Base-by-base conservation (phyloP, 2,888 invertebrate genomes). In the Orthosia gothica region DNA sequence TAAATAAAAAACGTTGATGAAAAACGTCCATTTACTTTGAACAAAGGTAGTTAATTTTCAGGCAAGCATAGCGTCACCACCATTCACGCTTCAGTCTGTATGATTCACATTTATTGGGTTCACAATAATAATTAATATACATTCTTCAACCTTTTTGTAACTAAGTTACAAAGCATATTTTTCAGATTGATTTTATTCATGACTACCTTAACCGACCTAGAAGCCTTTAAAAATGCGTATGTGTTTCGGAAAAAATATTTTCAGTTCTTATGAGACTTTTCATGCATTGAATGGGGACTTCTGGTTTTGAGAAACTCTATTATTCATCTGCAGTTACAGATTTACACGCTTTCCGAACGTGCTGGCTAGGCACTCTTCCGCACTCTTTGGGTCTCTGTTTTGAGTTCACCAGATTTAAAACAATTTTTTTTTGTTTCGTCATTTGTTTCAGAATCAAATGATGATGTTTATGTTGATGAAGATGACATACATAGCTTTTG, bases 121-220 rank as follows among this genome's bases (percentile, higher is more conserved):
- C 23, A 64, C 57, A 67, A 78, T 72, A 72, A 72, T 50, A 78
- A 52, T 32, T 50, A 78, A 52, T 32, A 49, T n/a, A 57, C 62
- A 66, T 54, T 52, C 9, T 66, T 78, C 16, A 67, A 45, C 20
- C 3, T 52, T 50, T 64, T 65, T 62, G 20, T 62, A 26, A 75
- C 11, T 62, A 47, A 7, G 13, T 63, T 50, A 62, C 5, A 52
- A 52, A 50, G 32, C 7, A 40, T 70, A 55, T 23, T 50, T n/a
- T 63, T 49, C 62, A 23, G 32, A 9, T 40, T 45, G 15, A 61
- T 16, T 70, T 18, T 62, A 62, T 50, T 45, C n/a, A 26, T 16
- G 9, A 3, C n/a, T 47, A 32, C 20, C 20, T 47, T 47, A 13
- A 13, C 18, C 26, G 32, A n/a, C n/a, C 12, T 26, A 16, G 16